phyloP scores from a whole-genome alignment of 2,113 vertebrate genomes.

The Pteruthius melanotis region DNA sequence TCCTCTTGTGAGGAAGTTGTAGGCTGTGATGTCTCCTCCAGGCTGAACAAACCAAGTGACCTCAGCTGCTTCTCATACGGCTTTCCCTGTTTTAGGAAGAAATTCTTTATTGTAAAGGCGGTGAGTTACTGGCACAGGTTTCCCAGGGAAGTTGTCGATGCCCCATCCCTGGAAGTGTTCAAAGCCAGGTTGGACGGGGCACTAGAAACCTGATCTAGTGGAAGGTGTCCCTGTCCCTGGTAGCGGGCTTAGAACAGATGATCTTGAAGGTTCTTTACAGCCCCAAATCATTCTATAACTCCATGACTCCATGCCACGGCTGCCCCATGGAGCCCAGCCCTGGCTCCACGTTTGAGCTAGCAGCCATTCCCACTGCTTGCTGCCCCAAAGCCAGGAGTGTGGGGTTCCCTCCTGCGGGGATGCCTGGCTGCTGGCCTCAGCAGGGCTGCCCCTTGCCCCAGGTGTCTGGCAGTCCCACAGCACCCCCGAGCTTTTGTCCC shows the following conservation, averaged over 20 bases:
- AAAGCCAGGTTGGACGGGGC: background rate
- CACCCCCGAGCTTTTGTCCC: background rate
- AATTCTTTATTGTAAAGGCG: background rate
- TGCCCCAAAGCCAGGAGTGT: fast-evolving
- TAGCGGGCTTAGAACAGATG: background rate
- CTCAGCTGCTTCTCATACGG: background rate
- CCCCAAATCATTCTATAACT: background rate
- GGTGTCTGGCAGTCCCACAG: fast-evolving
- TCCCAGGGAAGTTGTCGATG: background rate
- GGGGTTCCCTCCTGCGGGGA: fast-evolving
- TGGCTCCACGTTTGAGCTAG: background rate
- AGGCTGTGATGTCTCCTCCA: background rate
- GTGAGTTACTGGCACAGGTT: background rate
- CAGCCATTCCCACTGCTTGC: background rate
- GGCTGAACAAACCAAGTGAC: background rate
- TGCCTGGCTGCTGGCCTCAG: fast-evolving
- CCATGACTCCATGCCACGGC: background rate
- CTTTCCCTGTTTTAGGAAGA: background rate
- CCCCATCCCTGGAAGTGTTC: background rate
- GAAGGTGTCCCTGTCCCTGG: background rate
- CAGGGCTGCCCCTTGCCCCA: background rate
- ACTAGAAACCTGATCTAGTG: background rate
- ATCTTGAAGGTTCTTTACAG: background rate
- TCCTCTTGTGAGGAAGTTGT: background rate
- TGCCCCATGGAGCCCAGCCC: background rate